A percentile compares a stretch with the other conserved stretches of the same genome.
Conservation (phyloP, 2,797 vertebrate genomes). For the Thalassophryne amazonica region DNA sequence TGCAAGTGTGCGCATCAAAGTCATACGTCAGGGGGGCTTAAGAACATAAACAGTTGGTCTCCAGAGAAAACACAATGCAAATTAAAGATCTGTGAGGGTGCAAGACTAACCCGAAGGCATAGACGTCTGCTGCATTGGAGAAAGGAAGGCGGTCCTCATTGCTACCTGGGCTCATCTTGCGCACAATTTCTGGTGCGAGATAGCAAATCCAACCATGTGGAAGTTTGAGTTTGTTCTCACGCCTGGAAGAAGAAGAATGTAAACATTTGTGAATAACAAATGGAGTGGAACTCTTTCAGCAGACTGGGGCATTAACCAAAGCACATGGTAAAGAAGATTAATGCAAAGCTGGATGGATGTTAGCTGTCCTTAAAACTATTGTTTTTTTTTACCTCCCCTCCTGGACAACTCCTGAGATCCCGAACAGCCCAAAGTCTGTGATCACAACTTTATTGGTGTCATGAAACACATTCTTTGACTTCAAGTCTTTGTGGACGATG, state of each 20-base stretch:
- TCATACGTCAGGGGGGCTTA: too few species aligned
- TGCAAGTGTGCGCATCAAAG: too few species aligned
- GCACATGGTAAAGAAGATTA: too few species aligned
- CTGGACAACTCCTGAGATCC: constrained; percentile 97
- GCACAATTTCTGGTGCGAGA: constrained; percentile 94
- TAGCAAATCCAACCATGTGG: constrained; percentile 98
- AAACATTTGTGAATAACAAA: constrained; percentile 13
- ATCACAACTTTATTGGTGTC: constrained; percentile 98
- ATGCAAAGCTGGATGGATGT: constrained; percentile 17
- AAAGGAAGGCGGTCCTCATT: constrained; percentile 95
- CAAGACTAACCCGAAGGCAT: constrained; percentile 89
- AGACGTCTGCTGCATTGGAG: constrained; percentile 93
- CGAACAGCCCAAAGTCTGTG: constrained; percentile 97
- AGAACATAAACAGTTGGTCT: neutral
- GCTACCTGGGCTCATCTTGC: constrained; percentile 92
- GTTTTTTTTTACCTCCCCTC: constrained; percentile 86
- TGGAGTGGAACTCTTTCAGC: constrained; percentile 10
- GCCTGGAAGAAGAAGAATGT: constrained; percentile 65
- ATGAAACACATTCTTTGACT: constrained; percentile 98
- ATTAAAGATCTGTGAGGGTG: neutral
- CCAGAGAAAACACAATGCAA: neutral
- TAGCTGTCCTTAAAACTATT: constrained; percentile 17
- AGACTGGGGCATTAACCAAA: constrained; percentile 11
- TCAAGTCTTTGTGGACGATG: constrained; percentile 97
- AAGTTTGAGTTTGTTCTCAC: constrained; percentile 93